Evolutionary conservation across 2,888 invertebrate species (phyloP).

Genomic region (Megamerina dolium): DNA sequence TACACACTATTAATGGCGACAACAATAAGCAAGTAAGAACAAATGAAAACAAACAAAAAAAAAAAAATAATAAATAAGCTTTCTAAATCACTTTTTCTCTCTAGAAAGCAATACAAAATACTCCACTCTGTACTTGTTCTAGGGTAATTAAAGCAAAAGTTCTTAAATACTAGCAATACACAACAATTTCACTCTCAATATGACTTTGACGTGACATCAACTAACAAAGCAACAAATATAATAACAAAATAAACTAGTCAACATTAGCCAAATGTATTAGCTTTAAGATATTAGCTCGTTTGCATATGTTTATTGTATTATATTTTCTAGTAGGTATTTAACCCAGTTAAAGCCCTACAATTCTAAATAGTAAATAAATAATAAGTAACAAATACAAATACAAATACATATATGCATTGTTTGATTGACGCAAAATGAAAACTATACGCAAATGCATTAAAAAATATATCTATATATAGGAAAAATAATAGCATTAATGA

Average conservation of each 20-base stretch:
- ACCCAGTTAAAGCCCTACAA: conserved; percentile 20
- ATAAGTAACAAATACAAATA: too few species aligned
- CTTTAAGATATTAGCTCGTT: too few species aligned
- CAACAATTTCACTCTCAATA: conserved; percentile 13
- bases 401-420: conserved; percentile 1
- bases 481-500: background rate
- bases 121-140: too few species aligned
- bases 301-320: too few species aligned
- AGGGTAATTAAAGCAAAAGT: conserved; percentile 12
- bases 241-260: background rate
- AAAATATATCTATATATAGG: background rate
- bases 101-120: too few species aligned
- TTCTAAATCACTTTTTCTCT: conserved; percentile 10
- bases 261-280: too few species aligned
- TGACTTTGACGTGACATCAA: background rate
- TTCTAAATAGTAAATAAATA: conserved; percentile 8
- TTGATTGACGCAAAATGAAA: background rate
- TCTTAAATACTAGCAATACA: too few species aligned
- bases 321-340: conserved; percentile 7
- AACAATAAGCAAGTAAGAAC: too few species aligned
- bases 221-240: too few species aligned
- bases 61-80: too few species aligned
- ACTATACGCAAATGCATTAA: background rate
- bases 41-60: too few species aligned
- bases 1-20: too few species aligned